Percentiles rank a stretch among this genome's conserved stretches.
Conservation (phyloP, 2,113 vertebrate genomes). For the Heterochromis multidens region DNA sequence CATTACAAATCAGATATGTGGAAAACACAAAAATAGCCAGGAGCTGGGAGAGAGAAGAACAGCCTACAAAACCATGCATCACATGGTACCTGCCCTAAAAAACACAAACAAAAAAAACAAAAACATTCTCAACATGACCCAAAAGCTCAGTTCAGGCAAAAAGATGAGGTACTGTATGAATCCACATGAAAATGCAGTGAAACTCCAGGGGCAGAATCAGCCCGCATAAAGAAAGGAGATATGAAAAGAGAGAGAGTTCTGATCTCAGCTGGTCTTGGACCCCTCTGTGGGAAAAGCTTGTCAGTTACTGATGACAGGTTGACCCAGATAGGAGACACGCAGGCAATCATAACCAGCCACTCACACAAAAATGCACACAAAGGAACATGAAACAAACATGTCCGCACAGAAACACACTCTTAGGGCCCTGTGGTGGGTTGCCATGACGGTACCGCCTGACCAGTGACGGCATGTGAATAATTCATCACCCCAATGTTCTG, state of each 20-base stretch:
- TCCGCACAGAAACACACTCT: constrained; percentile 1
- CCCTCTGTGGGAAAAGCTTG: not conserved
- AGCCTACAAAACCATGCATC: not conserved
- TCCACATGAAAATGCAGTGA: not conserved
- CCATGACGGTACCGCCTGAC: constrained; percentile 30
- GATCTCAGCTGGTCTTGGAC: not conserved
- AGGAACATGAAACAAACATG: not conserved
- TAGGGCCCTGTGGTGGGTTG: constrained; percentile 19
- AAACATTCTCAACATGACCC: not conserved
- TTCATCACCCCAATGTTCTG: constrained; percentile 25
- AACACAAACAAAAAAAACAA: not conserved
- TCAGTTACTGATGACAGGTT: not conserved
- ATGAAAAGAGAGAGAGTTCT: not conserved
- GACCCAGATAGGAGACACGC: not conserved
- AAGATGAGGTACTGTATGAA: not conserved
- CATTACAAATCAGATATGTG: not conserved
- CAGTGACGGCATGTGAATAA: constrained; percentile 54
- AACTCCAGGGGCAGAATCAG: not conserved
- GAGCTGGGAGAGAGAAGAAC: not conserved
- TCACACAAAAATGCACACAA: not conserved
- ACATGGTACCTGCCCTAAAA: not conserved
- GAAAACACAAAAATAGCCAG: not conserved
- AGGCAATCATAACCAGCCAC: not conserved
- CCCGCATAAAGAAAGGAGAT: not conserved
- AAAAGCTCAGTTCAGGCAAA: not conserved